phyloP scores from a whole-genome alignment of 2,797 vertebrate species.

The Ibycter americanus region DNA sequence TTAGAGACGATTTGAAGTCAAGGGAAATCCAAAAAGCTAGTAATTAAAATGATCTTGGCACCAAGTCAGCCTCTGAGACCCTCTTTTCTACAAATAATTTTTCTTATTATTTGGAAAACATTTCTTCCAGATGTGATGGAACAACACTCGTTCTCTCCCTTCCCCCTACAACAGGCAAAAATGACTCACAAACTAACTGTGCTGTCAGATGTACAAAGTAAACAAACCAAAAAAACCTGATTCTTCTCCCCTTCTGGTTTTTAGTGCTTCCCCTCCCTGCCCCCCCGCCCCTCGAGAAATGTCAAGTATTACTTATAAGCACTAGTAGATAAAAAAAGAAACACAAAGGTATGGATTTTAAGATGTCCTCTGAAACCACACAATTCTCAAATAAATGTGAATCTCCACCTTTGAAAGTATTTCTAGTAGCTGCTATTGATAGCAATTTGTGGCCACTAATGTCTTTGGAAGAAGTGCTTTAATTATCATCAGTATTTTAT shows the following conservation, averaged over 20 bases:
- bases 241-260: background rate
- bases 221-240: background rate
- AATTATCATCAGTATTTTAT: slow-evolving; percentile 21
- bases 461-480: slow-evolving; percentile 12
- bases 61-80: background rate
- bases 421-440: background rate
- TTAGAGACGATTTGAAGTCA: background rate
- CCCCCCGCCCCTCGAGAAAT: background rate
- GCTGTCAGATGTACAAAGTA: background rate
- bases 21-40: background rate
- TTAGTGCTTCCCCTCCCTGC: no score
- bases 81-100: background rate
- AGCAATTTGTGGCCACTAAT: background rate
- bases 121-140: background rate
- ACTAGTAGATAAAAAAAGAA: background rate
- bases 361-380: background rate
- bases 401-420: background rate
- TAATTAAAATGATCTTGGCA: background rate
- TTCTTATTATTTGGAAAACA: background rate
- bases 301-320: background rate
- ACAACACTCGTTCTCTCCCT: background rate
- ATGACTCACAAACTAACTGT: background rate
- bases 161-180: background rate
- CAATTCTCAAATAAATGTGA: background rate
- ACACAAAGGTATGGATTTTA: background rate